Evolutionary conservation across 2,888 invertebrate species (phyloP).

Genomic region (Prenolepis imparis): DNA sequence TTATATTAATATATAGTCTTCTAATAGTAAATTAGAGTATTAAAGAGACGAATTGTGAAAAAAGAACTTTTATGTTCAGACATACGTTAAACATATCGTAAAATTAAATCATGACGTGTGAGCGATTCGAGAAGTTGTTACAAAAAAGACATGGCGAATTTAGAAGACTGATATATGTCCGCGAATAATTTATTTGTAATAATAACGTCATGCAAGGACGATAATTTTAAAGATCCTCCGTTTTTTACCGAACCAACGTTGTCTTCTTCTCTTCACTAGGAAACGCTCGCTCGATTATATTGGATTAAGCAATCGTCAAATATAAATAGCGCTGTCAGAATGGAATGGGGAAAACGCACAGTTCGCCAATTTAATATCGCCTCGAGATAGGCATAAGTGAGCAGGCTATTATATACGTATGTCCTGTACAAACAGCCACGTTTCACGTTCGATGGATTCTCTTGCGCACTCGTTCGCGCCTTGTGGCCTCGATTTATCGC

Average conservation of each 20-base stretch:
- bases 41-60: no score
- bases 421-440: slow-evolving; percentile 29
- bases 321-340: background rate
- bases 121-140: background rate
- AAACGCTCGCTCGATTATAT: slow-evolving; percentile 10
- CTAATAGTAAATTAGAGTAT: no score
- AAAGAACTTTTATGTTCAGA: no score
- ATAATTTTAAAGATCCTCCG: slow-evolving; percentile 5
- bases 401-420: background rate
- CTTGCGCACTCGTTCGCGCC: slow-evolving; percentile 13
- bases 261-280: slow-evolving; percentile 9
- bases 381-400: background rate
- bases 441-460: slow-evolving; percentile 35
- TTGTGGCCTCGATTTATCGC: slow-evolving; percentile 58
- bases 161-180: background rate
- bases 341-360: background rate
- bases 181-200: background rate
- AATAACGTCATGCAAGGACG: background rate
- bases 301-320: slow-evolving; percentile 23
- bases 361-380: slow-evolving; percentile 9
- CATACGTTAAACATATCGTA: background rate
- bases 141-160: background rate
- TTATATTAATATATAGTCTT: no score
- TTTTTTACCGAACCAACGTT: background rate
- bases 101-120: slow-evolving; percentile 15